These are phyloP conservation scores for Rhipidura dahli DNA, from an alignment of 2,113 vertebrate species.

Conservation along the genomic window DNA sequence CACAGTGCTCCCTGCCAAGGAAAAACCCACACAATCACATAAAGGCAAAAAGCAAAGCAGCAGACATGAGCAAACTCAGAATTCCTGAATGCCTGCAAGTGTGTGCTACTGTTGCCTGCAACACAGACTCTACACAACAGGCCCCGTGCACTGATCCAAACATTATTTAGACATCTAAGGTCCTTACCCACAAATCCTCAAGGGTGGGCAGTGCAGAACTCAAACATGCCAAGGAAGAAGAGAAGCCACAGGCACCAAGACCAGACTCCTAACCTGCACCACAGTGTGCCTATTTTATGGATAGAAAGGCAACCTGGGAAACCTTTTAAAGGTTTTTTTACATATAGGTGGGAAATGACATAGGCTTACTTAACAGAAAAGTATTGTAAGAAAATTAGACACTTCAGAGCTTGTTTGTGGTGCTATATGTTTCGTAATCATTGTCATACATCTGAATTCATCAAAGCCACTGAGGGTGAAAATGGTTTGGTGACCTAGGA, in stretches of 20 bases:
- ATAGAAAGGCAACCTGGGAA: neutral
- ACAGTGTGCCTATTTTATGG: neutral
- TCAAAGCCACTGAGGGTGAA: neutral
- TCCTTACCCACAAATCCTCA: neutral
- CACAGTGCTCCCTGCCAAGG: neutral
- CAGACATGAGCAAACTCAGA: constrained; percentile 42
- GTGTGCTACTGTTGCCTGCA: constrained; percentile 18
- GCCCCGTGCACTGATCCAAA: neutral
- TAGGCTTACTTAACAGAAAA: neutral
- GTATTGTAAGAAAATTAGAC: neutral
- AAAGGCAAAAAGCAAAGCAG: neutral
- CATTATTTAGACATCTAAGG: neutral
- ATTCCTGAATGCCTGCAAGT: constrained; percentile 11
- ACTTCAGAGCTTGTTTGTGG: neutral
- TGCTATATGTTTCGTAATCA: neutral
- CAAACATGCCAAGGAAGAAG: neutral
- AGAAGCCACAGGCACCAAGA: neutral
- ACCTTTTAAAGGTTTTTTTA: neutral
- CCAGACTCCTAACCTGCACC: neutral
- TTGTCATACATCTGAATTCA: neutral
- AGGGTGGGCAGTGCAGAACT: neutral
- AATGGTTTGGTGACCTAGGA: neutral
- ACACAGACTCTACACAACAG: neutral
- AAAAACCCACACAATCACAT: constrained; percentile 31
- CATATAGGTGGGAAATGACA: neutral